These are phyloP conservation scores for Polypedilum pembai DNA, from an alignment of 1,140 invertebrate species.

Conservation along the genomic window DNA sequence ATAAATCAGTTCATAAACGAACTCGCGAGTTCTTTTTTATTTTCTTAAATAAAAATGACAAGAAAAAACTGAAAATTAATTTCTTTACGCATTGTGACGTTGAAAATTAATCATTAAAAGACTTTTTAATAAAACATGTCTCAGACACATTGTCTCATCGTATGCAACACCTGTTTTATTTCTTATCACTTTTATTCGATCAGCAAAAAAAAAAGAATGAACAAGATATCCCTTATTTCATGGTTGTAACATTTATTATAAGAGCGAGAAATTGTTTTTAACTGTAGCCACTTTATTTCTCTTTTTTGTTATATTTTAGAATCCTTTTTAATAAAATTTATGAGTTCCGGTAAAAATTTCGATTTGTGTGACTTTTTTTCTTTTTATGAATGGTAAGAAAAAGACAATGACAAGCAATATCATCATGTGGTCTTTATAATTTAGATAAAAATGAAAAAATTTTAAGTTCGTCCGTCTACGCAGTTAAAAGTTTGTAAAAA, in stretches of 20 bases:
- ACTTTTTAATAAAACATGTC: not conserved
- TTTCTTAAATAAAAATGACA: constrained; percentile 5
- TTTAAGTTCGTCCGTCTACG: no score
- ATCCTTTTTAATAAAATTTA: not conserved
- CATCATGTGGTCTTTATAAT: constrained; percentile 12
- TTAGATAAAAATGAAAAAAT: not conserved
- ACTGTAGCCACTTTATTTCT: not conserved
- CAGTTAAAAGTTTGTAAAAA: no score
- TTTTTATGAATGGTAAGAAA: not conserved
- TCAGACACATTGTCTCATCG: constrained; percentile 8
- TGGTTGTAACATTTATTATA: constrained; percentile 18
- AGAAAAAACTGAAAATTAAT: not conserved
- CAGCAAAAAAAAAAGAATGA: not conserved
- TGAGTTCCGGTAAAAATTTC: not conserved
- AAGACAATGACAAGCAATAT: not conserved
- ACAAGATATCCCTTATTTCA: not conserved
- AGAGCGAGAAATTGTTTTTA: not conserved
- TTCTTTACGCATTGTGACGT: not conserved
- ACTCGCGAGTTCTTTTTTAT: not conserved
- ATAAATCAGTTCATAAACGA: constrained; percentile 18
- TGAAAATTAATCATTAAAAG: not conserved
- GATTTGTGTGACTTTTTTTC: not conserved
- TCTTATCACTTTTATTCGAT: constrained; percentile 11
- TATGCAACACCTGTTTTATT: constrained; percentile 26
- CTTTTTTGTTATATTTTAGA: not conserved